Base-by-base conservation (phyloP, 2,888 invertebrate genomes). In the Gryllus longicercus region DNA sequence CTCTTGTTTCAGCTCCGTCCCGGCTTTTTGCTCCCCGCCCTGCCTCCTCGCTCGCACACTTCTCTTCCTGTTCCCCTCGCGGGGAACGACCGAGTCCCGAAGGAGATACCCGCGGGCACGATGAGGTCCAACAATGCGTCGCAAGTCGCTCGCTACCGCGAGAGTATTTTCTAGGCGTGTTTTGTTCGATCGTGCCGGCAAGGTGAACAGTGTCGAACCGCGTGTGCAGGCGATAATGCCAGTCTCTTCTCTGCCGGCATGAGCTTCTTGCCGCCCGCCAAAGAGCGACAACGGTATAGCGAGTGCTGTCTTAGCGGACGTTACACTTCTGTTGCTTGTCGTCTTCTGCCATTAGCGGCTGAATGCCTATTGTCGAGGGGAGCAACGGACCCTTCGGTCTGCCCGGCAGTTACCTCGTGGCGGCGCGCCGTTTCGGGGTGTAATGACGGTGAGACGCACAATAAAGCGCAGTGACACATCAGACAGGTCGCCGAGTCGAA, bases 61-160 rank as follows among this genome's bases (percentile, higher is more conserved):
- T 63, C 63, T 63, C 63, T 63, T 63, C 63, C 63, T 63, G 63
- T 63, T 63, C 63, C n/a, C n/a, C n/a, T n/a, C 63, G 63, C 63
- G n/a, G 63, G 38, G 16, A 63, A 63, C 63, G 16, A 14, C n/a
- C 63, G 63, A 63, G 63, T n/a, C 38, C 63, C 14, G n/a, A 4
- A n/a, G 63, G 63, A 8, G 38, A 38, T 38, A 38, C 38, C 38
- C 38, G 38, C 38, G 38, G 38, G 38, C 5, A 38, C 63, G 63
- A n/a, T 63, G 63, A 4, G 63, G n/a, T 63, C 5, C n/a, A 63
- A 63, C 63, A 63, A 63, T 63, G 63, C 14, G n/a, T 5, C 8
- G 16, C 16, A 12, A 63, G 63, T 63, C 63, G 63, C n/a, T 63
- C 63, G 14, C 63, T 63, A 4, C 63, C 1, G 63, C 14, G n/a